Percentiles rank a stretch among this genome's conserved stretches.
Evolutionary conservation across 2,113 vertebrate species (phyloP).

Genomic region (Pachycephala philippinensis): DNA sequence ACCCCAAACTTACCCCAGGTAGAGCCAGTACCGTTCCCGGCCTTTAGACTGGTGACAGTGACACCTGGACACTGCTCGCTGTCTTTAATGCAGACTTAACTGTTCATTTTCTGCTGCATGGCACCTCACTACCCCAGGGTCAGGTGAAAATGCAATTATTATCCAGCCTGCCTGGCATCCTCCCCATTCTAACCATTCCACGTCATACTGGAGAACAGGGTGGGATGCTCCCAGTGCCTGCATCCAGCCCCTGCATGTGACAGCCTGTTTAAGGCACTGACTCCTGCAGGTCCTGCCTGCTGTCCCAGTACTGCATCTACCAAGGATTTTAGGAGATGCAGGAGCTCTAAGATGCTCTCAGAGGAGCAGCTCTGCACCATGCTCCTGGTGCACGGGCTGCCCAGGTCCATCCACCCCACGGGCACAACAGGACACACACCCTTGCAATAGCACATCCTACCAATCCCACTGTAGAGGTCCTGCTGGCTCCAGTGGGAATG

Average conservation of each 20-base stretch:
- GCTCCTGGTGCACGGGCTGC: background rate
- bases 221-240: background rate
- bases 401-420: fast-evolving
- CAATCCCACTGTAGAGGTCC: background rate
- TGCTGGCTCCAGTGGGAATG: fast-evolving
- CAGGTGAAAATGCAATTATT: background rate
- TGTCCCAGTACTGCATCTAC: background rate
- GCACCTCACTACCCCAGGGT: background rate
- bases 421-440: fast-evolving
- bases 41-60: background rate
- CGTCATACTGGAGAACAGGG: fast-evolving
- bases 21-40: background rate
- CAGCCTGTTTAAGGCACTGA: background rate
- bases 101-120: background rate
- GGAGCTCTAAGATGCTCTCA: background rate
- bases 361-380: background rate
- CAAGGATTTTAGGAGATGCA: background rate
- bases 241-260: fast-evolving
- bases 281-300: background rate
- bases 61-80: background rate
- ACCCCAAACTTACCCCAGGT: background rate
- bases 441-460: background rate
- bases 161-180: background rate
- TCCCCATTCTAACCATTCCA: background rate
- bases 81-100: background rate